Evolutionary conservation across 92 coral and sea anemone species (phyloP), one percentile per base, ranked within the genome.

Genomic region (Zoanthus sansibaricus): DNA sequence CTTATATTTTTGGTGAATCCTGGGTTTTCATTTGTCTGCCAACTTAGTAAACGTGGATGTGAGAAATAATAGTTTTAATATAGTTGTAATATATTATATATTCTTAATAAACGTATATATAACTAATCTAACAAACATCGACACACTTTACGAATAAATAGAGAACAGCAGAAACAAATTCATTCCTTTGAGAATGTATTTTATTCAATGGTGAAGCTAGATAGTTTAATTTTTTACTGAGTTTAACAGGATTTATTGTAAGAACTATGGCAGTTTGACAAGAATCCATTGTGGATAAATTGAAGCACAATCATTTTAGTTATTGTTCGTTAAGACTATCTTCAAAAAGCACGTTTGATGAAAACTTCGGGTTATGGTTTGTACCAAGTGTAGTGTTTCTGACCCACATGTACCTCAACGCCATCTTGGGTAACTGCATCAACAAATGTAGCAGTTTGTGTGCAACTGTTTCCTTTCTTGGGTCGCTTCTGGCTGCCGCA

Each of bases 391-490:
- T 80, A 1, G 14, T 80, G 58, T 80, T 80, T 14, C 85, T 64
- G 44, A 80, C 85, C 85, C 85, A 80, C 12, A 80, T 66, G 59
- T 80, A 80, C 44, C 85, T 46, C 45, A 80, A 44, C 6, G 85
- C 85, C 0, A 74, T 75, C 46, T 80, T 80, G 5, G 85, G 85
- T 45, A 66, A 54, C 85, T 80, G 85, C 75, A 80, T 80, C 2
- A 80, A 14, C 73, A 80, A 21, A 11, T 80, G 85, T 16, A 80
- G 5, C 13, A 80, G 4, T 46, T 67, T 80, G 58, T 80, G 85
- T 4, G 75, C 52, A 18, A 77, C 1, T 31, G 83, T 56, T 6
- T 32, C 74, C 46, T 45, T 47, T 55, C 31, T 67, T 1, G 85
- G 56, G 6, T 66, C 45, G 1, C 7, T 48, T 6, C 37, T 74